Percentiles rank a stretch among this genome's conserved stretches.
Conservation (phyloP, 2,888 invertebrate genomes). For the Leptopilina myrica region DNA sequence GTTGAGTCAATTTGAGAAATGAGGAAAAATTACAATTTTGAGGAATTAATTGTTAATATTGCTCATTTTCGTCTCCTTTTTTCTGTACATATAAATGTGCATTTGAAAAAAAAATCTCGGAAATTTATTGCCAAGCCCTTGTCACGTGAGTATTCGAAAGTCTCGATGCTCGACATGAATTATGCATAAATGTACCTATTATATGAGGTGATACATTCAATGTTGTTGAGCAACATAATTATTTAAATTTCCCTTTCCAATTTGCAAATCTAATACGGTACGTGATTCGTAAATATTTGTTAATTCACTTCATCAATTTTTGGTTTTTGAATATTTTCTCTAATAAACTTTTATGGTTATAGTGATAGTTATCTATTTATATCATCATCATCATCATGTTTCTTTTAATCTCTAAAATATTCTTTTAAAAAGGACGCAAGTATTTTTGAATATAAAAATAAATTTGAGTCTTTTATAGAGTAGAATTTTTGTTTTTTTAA, state of each 20-base stretch:
- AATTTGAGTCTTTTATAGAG: too few species aligned
- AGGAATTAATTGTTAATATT: constrained; percentile 5
- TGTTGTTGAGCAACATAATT: constrained; percentile 41
- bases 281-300: constrained; percentile 28
- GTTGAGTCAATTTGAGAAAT: neutral
- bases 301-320: constrained; percentile 14
- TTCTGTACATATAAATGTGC: neutral
- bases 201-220: constrained; percentile 41
- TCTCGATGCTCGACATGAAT: constrained; percentile 28
- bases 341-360: too few species aligned
- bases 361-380: too few species aligned
- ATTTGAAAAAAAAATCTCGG: constrained; percentile 4
- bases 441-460: constrained; percentile 5
- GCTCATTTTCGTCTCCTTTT: constrained; percentile 15
- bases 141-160: constrained; percentile 35
- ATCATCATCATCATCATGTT: too few species aligned
- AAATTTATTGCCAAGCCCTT: constrained; percentile 38
- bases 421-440: neutral
- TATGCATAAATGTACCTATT: constrained; percentile 39
- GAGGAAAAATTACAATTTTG: neutral
- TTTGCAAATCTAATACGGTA: constrained; percentile 34
- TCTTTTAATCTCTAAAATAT: too few species aligned
- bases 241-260: constrained; percentile 36
- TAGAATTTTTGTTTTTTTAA: too few species aligned
- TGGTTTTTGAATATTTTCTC: neutral